Conservation (phyloP, 2,888 invertebrate species). For the Dione juno region DNA sequence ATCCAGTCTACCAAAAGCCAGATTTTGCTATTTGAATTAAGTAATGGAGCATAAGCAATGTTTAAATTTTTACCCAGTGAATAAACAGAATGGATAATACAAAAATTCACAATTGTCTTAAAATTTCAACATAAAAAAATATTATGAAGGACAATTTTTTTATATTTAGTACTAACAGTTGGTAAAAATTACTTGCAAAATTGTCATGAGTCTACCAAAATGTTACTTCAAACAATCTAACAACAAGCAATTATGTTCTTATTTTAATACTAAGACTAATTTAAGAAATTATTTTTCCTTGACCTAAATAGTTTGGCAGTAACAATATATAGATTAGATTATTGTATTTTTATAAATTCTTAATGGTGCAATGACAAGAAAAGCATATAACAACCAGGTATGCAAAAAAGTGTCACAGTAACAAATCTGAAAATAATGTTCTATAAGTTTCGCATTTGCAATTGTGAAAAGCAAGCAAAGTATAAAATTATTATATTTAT, state of each 20-base stretch:
- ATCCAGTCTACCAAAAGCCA: too few relatives aligned
- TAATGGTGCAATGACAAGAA: not conserved
- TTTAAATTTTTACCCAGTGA: too few relatives aligned
- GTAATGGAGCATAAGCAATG: too few relatives aligned
- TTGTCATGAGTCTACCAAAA: not conserved
- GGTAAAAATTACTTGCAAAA: too few relatives aligned
- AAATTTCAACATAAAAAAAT: too few relatives aligned
- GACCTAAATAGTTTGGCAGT: slow-evolving; percentile 16
- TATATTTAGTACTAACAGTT: too few relatives aligned
- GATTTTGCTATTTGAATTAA: too few relatives aligned
- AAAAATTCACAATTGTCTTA: too few relatives aligned
- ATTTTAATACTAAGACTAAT: not conserved
- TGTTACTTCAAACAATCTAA: not conserved
- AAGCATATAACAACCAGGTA: not conserved
- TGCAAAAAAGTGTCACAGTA: not conserved
- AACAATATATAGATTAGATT: not conserved
- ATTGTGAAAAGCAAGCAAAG: not conserved
- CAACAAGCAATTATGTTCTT: not conserved
- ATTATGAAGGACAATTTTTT: too few relatives aligned
- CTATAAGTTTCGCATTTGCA: slow-evolving; percentile 3
- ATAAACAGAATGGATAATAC: too few relatives aligned
- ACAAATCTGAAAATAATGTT: not conserved
- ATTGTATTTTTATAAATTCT: not conserved
- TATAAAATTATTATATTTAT: not conserved
- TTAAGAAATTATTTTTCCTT: not conserved